Evolutionary conservation across 2,888 invertebrate genomes (phyloP), one percentile per base, ranked within the genome.

Genomic region (Lasioglossum figueresi): DNA sequence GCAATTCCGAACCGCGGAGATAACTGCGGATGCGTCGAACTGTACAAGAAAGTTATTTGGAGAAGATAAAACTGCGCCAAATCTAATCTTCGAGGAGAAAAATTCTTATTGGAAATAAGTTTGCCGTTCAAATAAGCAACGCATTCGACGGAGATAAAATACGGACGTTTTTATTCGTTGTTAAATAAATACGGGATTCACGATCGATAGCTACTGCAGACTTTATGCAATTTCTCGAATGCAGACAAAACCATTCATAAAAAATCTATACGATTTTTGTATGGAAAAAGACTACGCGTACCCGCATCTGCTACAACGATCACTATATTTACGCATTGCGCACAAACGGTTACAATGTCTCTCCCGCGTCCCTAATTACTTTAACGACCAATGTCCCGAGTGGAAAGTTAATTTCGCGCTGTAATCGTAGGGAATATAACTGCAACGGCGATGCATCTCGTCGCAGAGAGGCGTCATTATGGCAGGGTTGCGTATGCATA

Each of bases 371-470:
- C 86, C 80, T 85, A 91, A 91, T 89, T 90, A 76, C 87, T 31
- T 72, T 71, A 56, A 70, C 85, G 84, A 89, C 79, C 84, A 86
- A 90, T 89, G 81, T 27, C 79, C 77, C 77, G 76, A 79, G 82
- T 83, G 82, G 86, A 88, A 89, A 89, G 86, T 88, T 89, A 80
- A 88, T 89, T 86, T 81, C 83, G 75, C 63, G 73, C 72, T 70
- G 84, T 86, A 88, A 89, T 84, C 89, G 84, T 80, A 71, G 75
- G 76, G 81, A 80, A 71, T 80, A 79, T 76, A 79, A 85, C 82
- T 81, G 84, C 88, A 76, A 80, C 82, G 68, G 37, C 59, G 79
- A 48, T 68, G 82, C 83, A 82, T 85, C 75, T 80, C 76, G 70
- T 79, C 40, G 72, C 78, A 45, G 66, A 37, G 52, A 43, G 59